Base-by-base conservation (phyloP, 2,113 vertebrate genomes). In the Xiphias gladius region DNA sequence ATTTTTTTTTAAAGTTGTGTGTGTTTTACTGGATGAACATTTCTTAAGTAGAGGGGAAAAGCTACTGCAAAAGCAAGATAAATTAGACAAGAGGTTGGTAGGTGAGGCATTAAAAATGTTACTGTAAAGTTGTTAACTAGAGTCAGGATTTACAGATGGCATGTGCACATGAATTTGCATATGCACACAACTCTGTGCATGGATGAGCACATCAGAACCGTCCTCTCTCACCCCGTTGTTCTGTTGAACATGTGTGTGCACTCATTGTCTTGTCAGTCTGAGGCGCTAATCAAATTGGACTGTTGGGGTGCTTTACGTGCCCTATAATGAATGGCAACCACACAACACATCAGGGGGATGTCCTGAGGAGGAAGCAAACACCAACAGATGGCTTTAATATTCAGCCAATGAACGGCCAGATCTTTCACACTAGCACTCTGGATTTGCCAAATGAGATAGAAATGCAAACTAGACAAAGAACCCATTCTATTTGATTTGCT, bases 361-460 rank as follows among this genome's bases (percentile, higher is more conserved):
- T 93, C 92, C 87, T 73, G 75, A 86, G 88, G 85, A 88, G 87
- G 90, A 93, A 76, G 73, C 77, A 76, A 88, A 77, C 58, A 67
- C 82, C 86, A 85, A 93, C 94, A 92, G 89, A 94, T 94, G 93
- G 94, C 90, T 94, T 91, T 92, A 92, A 94, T 94, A 90, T 89
- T 83, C 71, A 76, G 73, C 81, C 81, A 93, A 92, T 86, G 82
- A 88, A 88, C 81, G 80, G 62, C 57, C 70, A 9, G 74, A 91
- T 89, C 87, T 82, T 84, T 94, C 66, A 85, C 85, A 78, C 54
- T 6, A 85, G 82, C 55, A 2, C 63, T 73, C 50, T 4, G 46
- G 46, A 62, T 19, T 12, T 6, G 30, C 68, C 52, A 78, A 84
- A 84, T 59, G 66, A 89, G 67, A 80, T 66, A 81, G 69, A 89